Conservation (phyloP, 2,888 invertebrate species). For the Ochropleura plecta region DNA sequence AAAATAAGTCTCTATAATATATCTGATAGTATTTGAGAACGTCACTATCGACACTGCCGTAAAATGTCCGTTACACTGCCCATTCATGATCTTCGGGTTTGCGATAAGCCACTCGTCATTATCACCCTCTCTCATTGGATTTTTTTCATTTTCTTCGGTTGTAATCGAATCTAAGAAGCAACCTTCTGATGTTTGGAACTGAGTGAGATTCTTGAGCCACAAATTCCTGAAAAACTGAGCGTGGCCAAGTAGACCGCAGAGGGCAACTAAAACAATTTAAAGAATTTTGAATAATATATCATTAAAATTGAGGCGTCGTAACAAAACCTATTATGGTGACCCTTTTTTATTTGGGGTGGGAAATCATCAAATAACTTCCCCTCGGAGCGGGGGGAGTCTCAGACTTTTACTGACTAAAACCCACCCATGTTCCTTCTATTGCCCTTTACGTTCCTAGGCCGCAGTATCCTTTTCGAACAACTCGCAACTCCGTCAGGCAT, state of each 20-base stretch:
- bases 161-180: constrained; percentile 66
- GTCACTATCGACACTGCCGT: constrained; percentile 69
- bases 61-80: constrained; percentile 69
- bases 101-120: neutral
- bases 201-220: constrained; percentile 72
- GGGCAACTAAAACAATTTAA: constrained; percentile 68
- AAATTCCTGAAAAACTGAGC: constrained; percentile 71
- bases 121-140: neutral
- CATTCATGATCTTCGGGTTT: constrained; percentile 41
- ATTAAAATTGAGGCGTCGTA: neutral
- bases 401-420: no score
- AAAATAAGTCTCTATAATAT: constrained; percentile 65
- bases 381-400: no score
- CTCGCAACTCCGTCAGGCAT: no score
- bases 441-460: no score
- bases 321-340: neutral
- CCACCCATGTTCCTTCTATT: no score
- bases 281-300: neutral
- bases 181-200: constrained; percentile 71
- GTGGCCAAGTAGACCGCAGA: constrained; percentile 75
- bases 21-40: constrained; percentile 69
- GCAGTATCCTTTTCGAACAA: no score
- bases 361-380: no score
- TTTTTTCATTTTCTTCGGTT: neutral
- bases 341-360: no score